Evolutionary conservation across 2,888 invertebrate species (phyloP), one percentile per base, ranked within the genome.

Genomic region (Pseudococcus jackbeardsleyi): DNA sequence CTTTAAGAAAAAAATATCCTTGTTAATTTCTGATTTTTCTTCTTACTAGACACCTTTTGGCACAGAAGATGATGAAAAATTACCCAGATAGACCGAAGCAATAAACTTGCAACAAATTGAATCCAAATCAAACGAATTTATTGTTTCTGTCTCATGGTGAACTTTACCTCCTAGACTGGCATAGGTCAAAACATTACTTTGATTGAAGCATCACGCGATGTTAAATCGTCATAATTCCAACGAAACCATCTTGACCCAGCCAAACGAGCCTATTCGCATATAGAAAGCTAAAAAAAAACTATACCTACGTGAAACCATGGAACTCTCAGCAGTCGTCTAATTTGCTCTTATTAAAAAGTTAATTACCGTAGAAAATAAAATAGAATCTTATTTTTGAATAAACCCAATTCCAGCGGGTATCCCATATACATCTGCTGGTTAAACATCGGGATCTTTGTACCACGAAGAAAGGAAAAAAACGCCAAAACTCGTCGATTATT

Each of bases 401-500:
- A 50, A 50, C 50, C 50, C 50, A 17, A 50, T 50, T 54, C n/a
- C n/a, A 54, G n/a, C 54, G 54, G 54, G n/a, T 50, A 54, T n/a
- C n/a, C 54, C 50, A 12, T 12, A 12, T 4, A 42, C 42, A 42
- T 12, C 50, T 15, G 6, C n/a, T n/a, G 54, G 54, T 54, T 54
- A 54, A 54, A n/a, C 54, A 54, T 54, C 54, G 50, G 50, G 15
- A 17, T 11, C 50, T 50, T 17, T 12, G 50, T 17, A 50, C 15
- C 50, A 50, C 17, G 50, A 68, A 68, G n/a, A 68, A 68, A 12
- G 33, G n/a, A 1, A 77, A 77, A 72, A 26, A 33, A 26, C 42
- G 8, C 8, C 42, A 33, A 72, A 54, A n/a, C 54, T 54, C 42
- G 3, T 77, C 77, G 77, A 77, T 77, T 77, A 77, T 77, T 77